Base-by-base conservation (phyloP, 2,888 invertebrate genomes). In the Campoplex capitator region DNA sequence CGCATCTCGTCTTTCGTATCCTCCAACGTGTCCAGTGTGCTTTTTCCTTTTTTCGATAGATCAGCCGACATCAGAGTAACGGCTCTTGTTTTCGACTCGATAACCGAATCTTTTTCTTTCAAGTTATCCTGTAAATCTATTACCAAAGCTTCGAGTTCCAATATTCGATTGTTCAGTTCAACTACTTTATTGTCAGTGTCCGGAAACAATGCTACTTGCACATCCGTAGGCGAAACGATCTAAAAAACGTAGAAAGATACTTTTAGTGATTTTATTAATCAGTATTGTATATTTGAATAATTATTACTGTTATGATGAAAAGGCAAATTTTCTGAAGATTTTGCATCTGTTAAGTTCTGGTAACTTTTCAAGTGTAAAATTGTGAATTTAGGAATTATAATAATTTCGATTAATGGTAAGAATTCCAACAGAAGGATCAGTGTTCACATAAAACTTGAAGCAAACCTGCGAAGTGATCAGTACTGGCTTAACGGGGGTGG, bases 111-210 rank as follows among this genome's bases (percentile, higher is more conserved):
- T 93, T 98, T 97, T 94, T 98, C 97, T 92, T 96, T 96, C 4
- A 98, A 95, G 94, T 96, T 97, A 93, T 98, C 98, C 94, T 98
- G 97, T 75, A 97, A 95, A 93, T 98, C 98, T 88, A 98, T 94
- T 73, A 98, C 96, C 86, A 96, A 96, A 11, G 96, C 96, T 94
- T 98, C 98, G 93, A 97, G 95, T 91, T 97, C 97, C 89, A 96
- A 95, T n/a, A 97, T 95, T 92, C 96, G 96, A 89, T 95, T 96
- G 91, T 96, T 95, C 84, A 98, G 95, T 91, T 97, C 97, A 56
- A 95, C 92, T 83, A 97, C 96, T 91, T 95, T 95, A 83, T 95
- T 96, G 91, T 97, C 97, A 91, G 96, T 96, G 86, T 95, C 95
- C 23, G 96, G 94, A 85, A 96, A 94, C 90, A 95, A 95, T 35